Conservation (phyloP, 2,797 vertebrate genomes). For the Pantherophis vulpinus region DNA sequence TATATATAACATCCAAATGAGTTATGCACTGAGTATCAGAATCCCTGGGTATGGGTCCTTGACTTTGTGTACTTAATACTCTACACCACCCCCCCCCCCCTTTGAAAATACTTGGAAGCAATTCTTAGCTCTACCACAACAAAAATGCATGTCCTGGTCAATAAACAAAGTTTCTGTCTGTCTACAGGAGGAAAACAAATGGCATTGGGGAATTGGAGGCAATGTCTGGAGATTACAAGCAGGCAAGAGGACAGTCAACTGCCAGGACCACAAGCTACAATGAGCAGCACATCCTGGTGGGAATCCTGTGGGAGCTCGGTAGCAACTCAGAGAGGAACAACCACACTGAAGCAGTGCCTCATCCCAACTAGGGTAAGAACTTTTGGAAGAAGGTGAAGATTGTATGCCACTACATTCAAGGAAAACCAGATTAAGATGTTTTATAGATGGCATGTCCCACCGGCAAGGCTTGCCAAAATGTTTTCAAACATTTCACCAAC, state of each 20-base stretch:
- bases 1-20: not conserved
- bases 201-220: not conserved
- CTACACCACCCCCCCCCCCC: too few relatives aligned
- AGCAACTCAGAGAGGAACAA: not conserved
- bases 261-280: not conserved
- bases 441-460: too few relatives aligned
- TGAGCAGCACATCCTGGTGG: not conserved
- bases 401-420: not conserved
- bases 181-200: not conserved
- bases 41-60: not conserved
- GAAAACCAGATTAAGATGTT: too few relatives aligned
- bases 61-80: not conserved
- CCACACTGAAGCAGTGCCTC: not conserved
- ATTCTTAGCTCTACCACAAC: not conserved
- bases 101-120: not conserved
- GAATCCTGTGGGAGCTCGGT: too few relatives aligned
- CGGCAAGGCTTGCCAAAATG: too few relatives aligned
- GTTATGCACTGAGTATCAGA: not conserved
- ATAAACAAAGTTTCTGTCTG: too few relatives aligned
- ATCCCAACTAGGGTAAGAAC: not conserved
- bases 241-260: not conserved
- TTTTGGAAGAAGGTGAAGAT: not conserved
- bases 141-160: not conserved
- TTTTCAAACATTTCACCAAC: too few relatives aligned
- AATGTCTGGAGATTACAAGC: not conserved